Conservation (phyloP, 2,797 vertebrate genomes). For the Pachyuromys duprasi region DNA sequence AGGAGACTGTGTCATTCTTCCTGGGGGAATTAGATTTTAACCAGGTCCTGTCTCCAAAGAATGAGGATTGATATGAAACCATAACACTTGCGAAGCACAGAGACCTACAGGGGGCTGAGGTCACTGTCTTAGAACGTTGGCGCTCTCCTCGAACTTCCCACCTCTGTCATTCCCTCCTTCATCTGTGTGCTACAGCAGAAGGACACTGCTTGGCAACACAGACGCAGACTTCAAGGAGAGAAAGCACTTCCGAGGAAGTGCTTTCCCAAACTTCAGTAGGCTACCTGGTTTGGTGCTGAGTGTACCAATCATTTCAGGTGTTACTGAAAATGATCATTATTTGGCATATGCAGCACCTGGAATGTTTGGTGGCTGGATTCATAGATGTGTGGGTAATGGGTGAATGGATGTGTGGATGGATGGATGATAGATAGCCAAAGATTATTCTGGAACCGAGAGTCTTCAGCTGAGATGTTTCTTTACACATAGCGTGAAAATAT, state of each 20-base stretch:
- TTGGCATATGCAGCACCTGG: background rate
- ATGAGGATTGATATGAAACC: background rate
- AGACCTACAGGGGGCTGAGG: conserved; percentile 1
- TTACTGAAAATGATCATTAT: background rate
- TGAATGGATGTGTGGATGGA: background rate
- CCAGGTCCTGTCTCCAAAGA: background rate
- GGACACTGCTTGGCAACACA: background rate
- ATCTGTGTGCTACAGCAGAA: background rate
- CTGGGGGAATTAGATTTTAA: background rate
- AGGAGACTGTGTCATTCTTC: conserved; percentile 26
- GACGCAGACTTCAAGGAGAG: background rate
- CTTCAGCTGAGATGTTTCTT: background rate
- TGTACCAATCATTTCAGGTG: too few species aligned
- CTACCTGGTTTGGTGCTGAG: background rate
- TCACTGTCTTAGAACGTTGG: background rate
- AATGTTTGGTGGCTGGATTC: background rate
- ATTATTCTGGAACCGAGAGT: background rate
- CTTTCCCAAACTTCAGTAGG: background rate
- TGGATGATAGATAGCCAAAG: background rate
- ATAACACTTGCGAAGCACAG: background rate
- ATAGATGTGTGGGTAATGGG: background rate
- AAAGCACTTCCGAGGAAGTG: conserved; percentile 31
- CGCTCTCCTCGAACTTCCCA: background rate
- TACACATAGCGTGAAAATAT: background rate
- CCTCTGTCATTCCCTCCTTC: background rate